Conservation (phyloP, 2,888 invertebrate species). For the Cyaniris semiargus region DNA sequence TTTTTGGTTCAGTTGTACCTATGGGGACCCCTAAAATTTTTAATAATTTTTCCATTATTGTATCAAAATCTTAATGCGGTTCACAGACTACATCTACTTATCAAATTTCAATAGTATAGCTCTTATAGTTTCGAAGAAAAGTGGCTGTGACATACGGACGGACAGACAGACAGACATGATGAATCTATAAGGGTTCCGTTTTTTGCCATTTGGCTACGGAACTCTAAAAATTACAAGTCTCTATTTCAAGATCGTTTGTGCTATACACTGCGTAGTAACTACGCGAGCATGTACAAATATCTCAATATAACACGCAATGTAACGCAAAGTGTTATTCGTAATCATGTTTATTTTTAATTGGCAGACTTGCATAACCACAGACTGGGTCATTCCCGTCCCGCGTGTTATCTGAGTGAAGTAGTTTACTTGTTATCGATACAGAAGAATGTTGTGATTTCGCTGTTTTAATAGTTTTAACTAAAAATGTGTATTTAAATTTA, state of each 20-base stretch:
- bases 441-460: conserved; percentile 22
- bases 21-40: too few species aligned
- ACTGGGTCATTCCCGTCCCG: conserved; percentile 39
- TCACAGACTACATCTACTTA: too few species aligned
- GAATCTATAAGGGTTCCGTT: too few species aligned
- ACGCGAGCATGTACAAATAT: neutral
- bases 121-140: too few species aligned
- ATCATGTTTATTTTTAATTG: conserved; percentile 33
- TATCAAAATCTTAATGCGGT: too few species aligned
- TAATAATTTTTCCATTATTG: too few species aligned
- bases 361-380: conserved; percentile 39
- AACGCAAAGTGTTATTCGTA: neutral
- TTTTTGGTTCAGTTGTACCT: too few species aligned
- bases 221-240: neutral
- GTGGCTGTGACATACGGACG: too few species aligned
- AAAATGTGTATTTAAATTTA: neutral
- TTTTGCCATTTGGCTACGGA: too few species aligned
- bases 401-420: conserved; percentile 5
- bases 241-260: neutral
- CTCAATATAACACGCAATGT: neutral
- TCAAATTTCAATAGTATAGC: too few species aligned
- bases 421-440: neutral
- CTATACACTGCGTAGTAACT: neutral
- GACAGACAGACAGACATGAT: too few species aligned
- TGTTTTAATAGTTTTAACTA: neutral